Base-by-base conservation (phyloP, 2,113 vertebrate genomes). In the Chrysochloris asiatica region DNA sequence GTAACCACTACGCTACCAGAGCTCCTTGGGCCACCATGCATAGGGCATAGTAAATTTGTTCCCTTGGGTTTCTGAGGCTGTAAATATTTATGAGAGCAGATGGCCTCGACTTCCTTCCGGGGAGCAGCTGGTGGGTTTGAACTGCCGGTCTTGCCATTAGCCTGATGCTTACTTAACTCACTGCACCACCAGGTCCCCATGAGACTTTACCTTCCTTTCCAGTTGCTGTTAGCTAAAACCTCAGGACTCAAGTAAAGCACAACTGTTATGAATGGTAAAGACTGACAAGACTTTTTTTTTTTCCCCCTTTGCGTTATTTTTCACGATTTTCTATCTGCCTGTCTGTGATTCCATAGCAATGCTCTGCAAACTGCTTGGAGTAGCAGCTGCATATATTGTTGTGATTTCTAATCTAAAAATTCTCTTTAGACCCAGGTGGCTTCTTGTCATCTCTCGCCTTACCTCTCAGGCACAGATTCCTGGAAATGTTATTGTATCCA, bases 331-430 rank as follows among this genome's bases (percentile, higher is more conserved):
- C 54, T 47, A 28, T 61, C 59, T 67, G 21, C 8, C 11, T 14
- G 59, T 63, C 3, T 30, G 41, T 38, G 13, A 77, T 89, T 79
- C 30, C 52, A 33, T 41, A 54, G 33, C 36, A 72, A 19, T 54
- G 72, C 52, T 50, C 36, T 8, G 8, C 33, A 76, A 75, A 41
- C 50, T 8, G 65, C 72, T 84, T 12, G 45, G 59, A 48, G 73
- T 41, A 14, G 67, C 65, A 63, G 45, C 63, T 47, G 54, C 24
- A 2, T 19, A 16, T 28, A 69, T 41, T 47, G 9, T 8, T 54
- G 54, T 67, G 91, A 79, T 65, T 89, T 92, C 93, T 83, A 72
- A 82, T 87, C 30, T 50, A 78, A 92, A 73, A 50, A 67, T 50
- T 84, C 75, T 90, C 75, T 43, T 21, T 30, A 28, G 79, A 56